Evolutionary conservation across 2,797 vertebrate species (phyloP), one percentile per base, ranked within the genome.

Genomic region (Cynodonichthys magdalenae): DNA sequence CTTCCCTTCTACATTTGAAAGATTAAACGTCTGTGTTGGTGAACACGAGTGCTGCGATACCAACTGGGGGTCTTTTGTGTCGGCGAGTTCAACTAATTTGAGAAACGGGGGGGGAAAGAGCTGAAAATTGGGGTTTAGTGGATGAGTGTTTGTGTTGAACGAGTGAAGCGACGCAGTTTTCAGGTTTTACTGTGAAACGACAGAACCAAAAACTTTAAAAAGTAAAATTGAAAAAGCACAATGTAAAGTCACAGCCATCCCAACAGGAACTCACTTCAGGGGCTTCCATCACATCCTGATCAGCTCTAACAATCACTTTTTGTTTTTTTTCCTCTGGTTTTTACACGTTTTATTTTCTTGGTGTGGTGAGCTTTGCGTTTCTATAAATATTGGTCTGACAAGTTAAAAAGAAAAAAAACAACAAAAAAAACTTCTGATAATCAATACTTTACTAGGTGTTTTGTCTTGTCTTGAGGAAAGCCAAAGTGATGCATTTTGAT

Each of bases 401-500:
- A 27, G 24, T 24, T 24, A 2, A 24, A 24, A 24, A 24, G 3
- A 34, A 36, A 29, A 15, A 82, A 82, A 62, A 19, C 6, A 41
- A 70, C 31, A 27, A 36, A 19, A 27, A 27, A 65, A 67, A 68
- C 90, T 95, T 96, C 95, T 94, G 94, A 95, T 95, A 94, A 94
- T 94, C 90, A 85, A 94, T 89, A 80, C 89, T 86, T 92, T 88
- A 84, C 88, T 95, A 93, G 94, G 94, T 95, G 95, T 95, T 81
- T 94, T 95, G 93, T 95, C 95, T 95, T 93, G 95, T 97, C 95
- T 92, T 94, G 94, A 96, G 94, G 95, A 96, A 97, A 97, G 96
- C 96, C 96, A 97, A 98, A 97, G 96, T 96, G 94, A 94, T 96
- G 95, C 95, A 96, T 95, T 93, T 95, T 95, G 95, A 95, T 96